Evolutionary conservation across 2,113 vertebrate species (phyloP).

Genomic region (Hystrix cristata): DNA sequence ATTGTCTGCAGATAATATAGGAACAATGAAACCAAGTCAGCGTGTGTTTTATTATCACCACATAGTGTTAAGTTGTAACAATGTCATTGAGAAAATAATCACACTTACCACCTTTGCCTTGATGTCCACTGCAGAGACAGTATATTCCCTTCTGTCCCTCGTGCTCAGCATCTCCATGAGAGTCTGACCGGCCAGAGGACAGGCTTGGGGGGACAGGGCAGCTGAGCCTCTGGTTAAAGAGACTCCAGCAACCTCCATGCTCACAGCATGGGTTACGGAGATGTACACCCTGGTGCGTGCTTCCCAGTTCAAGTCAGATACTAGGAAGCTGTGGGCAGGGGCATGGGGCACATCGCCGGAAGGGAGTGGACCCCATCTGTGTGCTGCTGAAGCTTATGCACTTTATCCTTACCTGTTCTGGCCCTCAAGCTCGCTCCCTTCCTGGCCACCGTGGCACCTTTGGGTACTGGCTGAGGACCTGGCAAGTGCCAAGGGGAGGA

Average conservation of each 20-base stretch:
- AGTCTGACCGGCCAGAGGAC: background rate
- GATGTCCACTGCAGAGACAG: background rate
- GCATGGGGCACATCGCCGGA: background rate
- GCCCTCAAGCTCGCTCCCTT: background rate
- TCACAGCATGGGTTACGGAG: background rate
- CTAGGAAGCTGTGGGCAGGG: background rate
- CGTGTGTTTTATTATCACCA: background rate
- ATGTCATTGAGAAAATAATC: background rate
- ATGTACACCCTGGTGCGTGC: background rate
- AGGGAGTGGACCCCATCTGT: background rate
- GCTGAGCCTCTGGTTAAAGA: background rate
- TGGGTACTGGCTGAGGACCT: background rate
- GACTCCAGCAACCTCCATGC: background rate
- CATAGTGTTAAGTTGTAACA: background rate
- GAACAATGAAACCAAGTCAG: background rate
- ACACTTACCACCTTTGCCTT: background rate
- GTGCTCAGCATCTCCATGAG: background rate
- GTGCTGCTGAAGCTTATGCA: fast-evolving
- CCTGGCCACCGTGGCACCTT: fast-evolving
- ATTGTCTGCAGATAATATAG: background rate
- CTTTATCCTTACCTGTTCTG: too few relatives aligned
- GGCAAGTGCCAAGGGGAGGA: background rate
- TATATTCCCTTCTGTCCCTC: background rate
- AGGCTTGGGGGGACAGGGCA: background rate
- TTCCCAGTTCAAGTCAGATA: too few relatives aligned